Percentiles rank a stretch among this genome's conserved stretches.
Evolutionary conservation across 2,888 invertebrate species (phyloP).

Genomic region (Drosophila melanosoma): DNA sequence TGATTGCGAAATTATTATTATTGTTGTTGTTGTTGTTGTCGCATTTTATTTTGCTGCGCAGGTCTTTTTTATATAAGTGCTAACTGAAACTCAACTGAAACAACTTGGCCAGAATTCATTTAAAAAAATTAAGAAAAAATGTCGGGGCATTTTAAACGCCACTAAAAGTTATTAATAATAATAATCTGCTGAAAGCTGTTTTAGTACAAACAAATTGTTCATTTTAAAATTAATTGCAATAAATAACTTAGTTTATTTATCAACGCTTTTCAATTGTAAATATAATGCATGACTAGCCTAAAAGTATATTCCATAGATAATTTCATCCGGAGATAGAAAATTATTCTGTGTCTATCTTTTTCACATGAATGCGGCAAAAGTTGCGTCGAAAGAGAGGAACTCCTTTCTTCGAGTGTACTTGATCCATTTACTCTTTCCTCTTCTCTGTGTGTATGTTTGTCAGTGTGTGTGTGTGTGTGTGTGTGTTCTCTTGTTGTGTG

Average conservation of each 20-base stretch:
- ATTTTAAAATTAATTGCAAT: not conserved
- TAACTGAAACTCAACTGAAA: not conserved
- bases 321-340: not conserved
- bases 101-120: constrained; percentile 13
- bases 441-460: constrained; percentile 4
- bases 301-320: not conserved
- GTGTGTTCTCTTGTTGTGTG: constrained; percentile 16
- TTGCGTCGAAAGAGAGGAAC: not conserved
- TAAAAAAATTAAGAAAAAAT: not conserved
- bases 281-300: not conserved
- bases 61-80: constrained; percentile 17
- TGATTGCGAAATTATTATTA: constrained; percentile 35
- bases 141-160: constrained; percentile 6
- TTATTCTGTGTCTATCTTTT: not conserved
- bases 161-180: constrained; percentile 13
- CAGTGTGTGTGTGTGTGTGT: constrained; percentile 28
- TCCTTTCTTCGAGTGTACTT: constrained; percentile 7
- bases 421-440: constrained; percentile 4
- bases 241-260: not conserved
- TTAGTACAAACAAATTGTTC: not conserved
- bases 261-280: not conserved
- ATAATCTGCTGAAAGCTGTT: constrained; percentile 1
- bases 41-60: constrained; percentile 33
- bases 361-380: not conserved
- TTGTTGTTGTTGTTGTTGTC: constrained; percentile 14